Evolutionary conservation across 2,888 invertebrate species (phyloP).

Genomic region (Lacanobia wlatinum): DNA sequence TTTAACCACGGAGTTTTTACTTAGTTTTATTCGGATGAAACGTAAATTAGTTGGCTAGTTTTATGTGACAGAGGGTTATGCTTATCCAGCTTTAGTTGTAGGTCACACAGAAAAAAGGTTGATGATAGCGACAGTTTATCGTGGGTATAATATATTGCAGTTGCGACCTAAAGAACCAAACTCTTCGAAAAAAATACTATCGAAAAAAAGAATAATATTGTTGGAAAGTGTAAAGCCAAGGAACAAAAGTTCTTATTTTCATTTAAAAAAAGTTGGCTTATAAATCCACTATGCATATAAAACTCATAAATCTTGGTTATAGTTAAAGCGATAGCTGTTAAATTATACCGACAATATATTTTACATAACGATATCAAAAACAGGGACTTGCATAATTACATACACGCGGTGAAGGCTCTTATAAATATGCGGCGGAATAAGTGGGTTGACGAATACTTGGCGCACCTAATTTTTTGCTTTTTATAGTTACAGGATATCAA

Average conservation of each 20-base stretch:
- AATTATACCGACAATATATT: constrained; percentile 44
- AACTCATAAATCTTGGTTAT: constrained; percentile 44
- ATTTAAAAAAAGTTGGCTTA: constrained; percentile 6
- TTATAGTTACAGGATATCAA: neutral
- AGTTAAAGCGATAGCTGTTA: constrained; percentile 31
- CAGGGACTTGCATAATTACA: constrained; percentile 48
- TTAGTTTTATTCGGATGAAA: too few relatives aligned
- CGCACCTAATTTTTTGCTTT: neutral
- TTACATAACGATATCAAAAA: constrained; percentile 44
- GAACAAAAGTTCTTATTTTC: too few relatives aligned
- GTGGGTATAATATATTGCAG: neutral
- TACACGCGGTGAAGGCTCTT: constrained; percentile 19
- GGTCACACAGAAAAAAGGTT: too few relatives aligned
- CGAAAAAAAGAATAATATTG: too few relatives aligned
- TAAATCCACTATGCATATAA: constrained; percentile 44
- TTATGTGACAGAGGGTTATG: too few relatives aligned
- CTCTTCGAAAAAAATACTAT: too few relatives aligned
- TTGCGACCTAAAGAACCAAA: neutral
- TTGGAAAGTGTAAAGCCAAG: too few relatives aligned
- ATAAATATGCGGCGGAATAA: constrained; percentile 33
- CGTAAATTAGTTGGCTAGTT: too few relatives aligned
- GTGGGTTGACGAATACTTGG: neutral
- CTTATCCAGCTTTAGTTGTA: too few relatives aligned
- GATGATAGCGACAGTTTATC: too few relatives aligned
- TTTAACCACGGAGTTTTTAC: too few relatives aligned